Evolutionary conservation across 2,113 vertebrate genomes (phyloP).

Genomic region (Hemiprocne comata): DNA sequence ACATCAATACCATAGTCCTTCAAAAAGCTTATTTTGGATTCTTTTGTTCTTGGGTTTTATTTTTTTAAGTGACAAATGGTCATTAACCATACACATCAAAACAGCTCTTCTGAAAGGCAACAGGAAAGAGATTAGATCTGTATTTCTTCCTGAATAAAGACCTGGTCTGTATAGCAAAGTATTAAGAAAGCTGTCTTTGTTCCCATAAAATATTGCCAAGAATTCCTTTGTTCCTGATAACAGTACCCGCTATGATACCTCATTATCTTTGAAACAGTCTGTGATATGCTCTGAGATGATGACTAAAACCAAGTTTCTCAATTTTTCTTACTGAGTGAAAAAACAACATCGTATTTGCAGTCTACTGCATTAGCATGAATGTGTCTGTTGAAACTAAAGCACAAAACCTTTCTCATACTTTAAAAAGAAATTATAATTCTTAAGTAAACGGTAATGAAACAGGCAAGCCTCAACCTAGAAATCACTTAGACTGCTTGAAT

Average conservation of each 20-base stretch:
- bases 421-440: background rate
- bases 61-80: background rate
- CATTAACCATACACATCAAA: background rate
- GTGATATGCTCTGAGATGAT: background rate
- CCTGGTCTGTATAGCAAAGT: background rate
- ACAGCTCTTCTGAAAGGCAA: background rate
- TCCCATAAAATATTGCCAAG: background rate
- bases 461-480: background rate
- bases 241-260: background rate
- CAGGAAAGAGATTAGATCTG: background rate
- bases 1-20: background rate
- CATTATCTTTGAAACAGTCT: background rate
- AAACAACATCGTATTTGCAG: background rate
- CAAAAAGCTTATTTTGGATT: background rate
- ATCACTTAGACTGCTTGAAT: background rate
- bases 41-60: background rate
- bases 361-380: background rate
- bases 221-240: background rate
- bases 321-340: background rate
- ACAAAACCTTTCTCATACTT: background rate
- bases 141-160: constrained; percentile 25
- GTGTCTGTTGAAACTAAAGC: background rate
- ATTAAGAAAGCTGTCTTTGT: background rate
- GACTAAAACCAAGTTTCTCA: background rate
- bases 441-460: background rate